Conservation (phyloP, 2,888 invertebrate species). For the Morpho helenor region DNA sequence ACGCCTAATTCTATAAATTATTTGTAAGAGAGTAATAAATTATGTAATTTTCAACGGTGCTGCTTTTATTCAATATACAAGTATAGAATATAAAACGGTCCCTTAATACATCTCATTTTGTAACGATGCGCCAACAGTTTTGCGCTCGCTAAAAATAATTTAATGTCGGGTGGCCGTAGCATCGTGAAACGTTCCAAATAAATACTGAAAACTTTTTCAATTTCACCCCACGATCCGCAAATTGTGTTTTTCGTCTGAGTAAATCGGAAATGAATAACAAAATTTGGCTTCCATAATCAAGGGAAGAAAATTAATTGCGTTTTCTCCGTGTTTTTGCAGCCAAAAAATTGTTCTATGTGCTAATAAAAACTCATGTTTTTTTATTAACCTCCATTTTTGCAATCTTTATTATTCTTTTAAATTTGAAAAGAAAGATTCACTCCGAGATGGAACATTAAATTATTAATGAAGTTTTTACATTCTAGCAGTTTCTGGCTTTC, state of each 20-base stretch:
- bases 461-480: too few species aligned
- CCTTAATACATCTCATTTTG: slow-evolving; percentile 6
- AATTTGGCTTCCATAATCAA: slow-evolving; percentile 60
- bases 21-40: too few species aligned
- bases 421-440: slow-evolving; percentile 1
- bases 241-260: slow-evolving; percentile 75
- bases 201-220: slow-evolving; percentile 77
- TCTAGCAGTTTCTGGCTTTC: too few species aligned
- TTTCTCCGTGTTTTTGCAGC: slow-evolving; percentile 33
- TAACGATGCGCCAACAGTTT: slow-evolving; percentile 34
- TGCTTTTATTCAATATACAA: too few species aligned
- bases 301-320: slow-evolving; percentile 57
- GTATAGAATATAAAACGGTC: neutral
- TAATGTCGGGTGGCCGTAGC: slow-evolving; percentile 49
- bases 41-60: too few species aligned
- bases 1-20: too few species aligned
- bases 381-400: slow-evolving; percentile 16
- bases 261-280: slow-evolving; percentile 73
- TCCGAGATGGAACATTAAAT: neutral
- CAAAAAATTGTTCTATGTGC: slow-evolving; percentile 16
- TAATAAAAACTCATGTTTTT: neutral
- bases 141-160: slow-evolving; percentile 58
- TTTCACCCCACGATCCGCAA: slow-evolving; percentile 70
- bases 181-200: slow-evolving; percentile 63
- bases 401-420: slow-evolving; percentile 9